Base-by-base conservation (phyloP, 2,888 invertebrate species). In the Neelides folsomi region DNA sequence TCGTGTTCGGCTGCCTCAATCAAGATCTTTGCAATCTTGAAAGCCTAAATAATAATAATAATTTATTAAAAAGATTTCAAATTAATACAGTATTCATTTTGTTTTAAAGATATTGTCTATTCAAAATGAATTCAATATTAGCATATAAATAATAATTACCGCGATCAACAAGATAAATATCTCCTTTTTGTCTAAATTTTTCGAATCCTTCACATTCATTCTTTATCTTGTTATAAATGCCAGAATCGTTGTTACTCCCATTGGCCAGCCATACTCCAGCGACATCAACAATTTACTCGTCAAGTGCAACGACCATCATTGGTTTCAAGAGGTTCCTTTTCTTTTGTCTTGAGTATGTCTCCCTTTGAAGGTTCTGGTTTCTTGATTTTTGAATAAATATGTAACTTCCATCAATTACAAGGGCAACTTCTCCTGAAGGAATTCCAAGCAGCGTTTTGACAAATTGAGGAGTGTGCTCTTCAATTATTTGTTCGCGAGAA, bases 381-480 rank as follows among this genome's bases (percentile, higher is more conserved):
- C 10, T 6, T 5, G 51, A 19, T 45, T 51, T 45, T 34, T 51
- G 46, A 15, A 45, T 36, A 19, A 39, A 51, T 7, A 45, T 16
- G 16, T 51, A 51, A 2, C 46, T 51, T 8, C 45, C 51, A 20
- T 51, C 51, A 13, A 47, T 15, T 7, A 47, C 35, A 12, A 38
- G 15, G 20, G 38, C 16, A 7, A 19, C 18, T 7, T 8, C 4
- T 7, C 15, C 15, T 10, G 12, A n/a, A 4, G 12, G 16, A 8
- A 7, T 5, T 7, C 18, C 6, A 7, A 27, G 18, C 18, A 47
- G 39, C 9, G 7, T n/a, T n/a, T n/a, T n/a, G n/a, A n/a, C n/a
- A n/a, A n/a, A n/a, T n/a, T n/a, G n/a, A n/a, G n/a, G n/a, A n/a
- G n/a, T n/a, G n/a, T n/a, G n/a, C n/a, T n/a, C n/a, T n/a, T n/a